Evolutionary conservation across 1,140 invertebrate species (phyloP).

Genomic region (Zaprionus gabonicus): DNA sequence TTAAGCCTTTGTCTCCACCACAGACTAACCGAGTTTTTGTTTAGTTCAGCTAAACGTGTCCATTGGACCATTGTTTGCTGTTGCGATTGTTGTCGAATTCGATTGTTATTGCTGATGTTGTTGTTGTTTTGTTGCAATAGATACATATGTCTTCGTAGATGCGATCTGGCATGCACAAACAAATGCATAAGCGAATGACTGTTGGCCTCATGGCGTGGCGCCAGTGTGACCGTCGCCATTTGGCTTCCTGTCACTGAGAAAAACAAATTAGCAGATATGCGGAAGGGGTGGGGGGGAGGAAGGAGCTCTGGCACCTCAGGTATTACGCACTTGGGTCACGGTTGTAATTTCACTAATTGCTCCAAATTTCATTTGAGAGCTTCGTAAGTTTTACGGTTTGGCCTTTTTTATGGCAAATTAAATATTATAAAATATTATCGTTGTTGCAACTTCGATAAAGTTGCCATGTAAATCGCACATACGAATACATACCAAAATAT

Average conservation of each 20-base stretch:
- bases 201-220: conserved; percentile 57
- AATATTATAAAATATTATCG: too few species aligned
- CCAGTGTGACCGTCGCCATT: conserved; percentile 65
- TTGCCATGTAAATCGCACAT: too few species aligned
- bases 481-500: too few species aligned
- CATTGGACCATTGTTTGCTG: conserved; percentile 1
- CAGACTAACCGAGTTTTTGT: not conserved
- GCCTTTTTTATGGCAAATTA: too few species aligned
- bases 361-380: conserved; percentile 54
- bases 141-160: not conserved
- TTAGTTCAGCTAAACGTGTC: conserved; percentile 23
- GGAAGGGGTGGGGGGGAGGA: not conserved
- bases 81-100: conserved; percentile 23
- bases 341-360: conserved; percentile 13
- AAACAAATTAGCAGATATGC: conserved; percentile 63
- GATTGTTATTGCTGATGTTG: conserved; percentile 14
- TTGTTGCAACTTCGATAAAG: too few species aligned
- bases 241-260: conserved; percentile 51
- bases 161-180: conserved; percentile 6
- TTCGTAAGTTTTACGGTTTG: conserved; percentile 24
- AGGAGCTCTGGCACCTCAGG: too few species aligned
- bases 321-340: not conserved
- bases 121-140: conserved; percentile 27
- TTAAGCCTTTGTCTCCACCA: conserved; percentile 14
- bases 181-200: conserved; percentile 11